Base-by-base conservation (phyloP, 2,888 invertebrate genomes). In the Eupelmus urozonus region DNA sequence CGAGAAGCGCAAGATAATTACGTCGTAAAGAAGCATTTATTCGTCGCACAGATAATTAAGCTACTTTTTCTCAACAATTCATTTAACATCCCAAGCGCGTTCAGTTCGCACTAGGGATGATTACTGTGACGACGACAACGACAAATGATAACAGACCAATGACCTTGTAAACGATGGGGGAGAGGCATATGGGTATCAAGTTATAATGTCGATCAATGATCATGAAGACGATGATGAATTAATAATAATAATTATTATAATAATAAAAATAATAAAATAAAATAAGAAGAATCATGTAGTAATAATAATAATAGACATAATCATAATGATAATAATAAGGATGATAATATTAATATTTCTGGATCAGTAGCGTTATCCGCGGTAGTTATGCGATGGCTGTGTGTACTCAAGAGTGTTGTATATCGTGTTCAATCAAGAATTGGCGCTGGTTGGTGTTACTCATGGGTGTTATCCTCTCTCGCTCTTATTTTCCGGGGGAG, bases 301-400 rank as follows among this genome's bases (percentile, higher is more conserved):
- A 81, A 79, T 81, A 77, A 80, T 82, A 79, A 84, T 84, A 84
- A 82, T 83, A 82, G 81, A 81, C 80, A 80, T 82, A 80, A 80
- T 82, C 18, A 65, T 63, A 76, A 65, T 70, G n/a, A 29, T 63
- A 53, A 53, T 74, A 66, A 55, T 55, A 70, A 70, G 45, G 13
- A 63, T 51, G 55, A 63, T 27, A 40, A 73, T 59, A 55, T 23
- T 70, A 78, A 80, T 81, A 79, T 76, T 80, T 78, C 72, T 81
- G 75, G 59, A 78, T 69, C 76, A 81, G 77, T 80, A 79, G 80
- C 77, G 79, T 65, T 79, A 78, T 75, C 69, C 51, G 76, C 72
- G 75, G 79, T 78, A 75, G 53, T 73, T 78, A 67, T 76, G 76
- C 63, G 81, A 76, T 80, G 78, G 76, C 55, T 63, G 71, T 42